Conservation (phyloP, 2,888 invertebrate species). For the Amorpha juglandis region DNA sequence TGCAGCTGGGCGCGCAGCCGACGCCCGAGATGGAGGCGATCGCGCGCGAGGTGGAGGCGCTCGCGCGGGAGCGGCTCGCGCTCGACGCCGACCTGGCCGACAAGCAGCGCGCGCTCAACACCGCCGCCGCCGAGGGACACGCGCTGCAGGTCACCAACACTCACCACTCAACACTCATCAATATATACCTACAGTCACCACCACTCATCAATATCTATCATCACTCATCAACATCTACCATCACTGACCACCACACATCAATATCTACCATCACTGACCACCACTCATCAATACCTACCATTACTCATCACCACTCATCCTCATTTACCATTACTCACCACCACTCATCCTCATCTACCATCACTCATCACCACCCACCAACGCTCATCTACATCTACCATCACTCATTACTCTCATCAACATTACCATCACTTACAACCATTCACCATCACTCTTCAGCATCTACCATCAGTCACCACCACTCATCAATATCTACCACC, state of each 20-base stretch:
- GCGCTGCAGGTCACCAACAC: conserved; percentile 72
- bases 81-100: conserved; percentile 95
- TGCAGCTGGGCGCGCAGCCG: conserved; percentile 80
- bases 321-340: background rate
- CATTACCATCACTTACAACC: background rate
- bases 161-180: background rate
- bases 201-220: background rate
- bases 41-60: conserved; percentile 95
- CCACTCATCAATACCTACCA: too few species aligned
- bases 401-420: too few species aligned
- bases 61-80: conserved; percentile 91
- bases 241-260: too few species aligned
- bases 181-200: background rate
- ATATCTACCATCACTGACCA: background rate
- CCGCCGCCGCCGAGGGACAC: conserved; percentile 95
- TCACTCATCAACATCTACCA: background rate
- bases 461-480: too few species aligned
- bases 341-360: background rate
- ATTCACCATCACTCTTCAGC: background rate
- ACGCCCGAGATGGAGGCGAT: conserved; percentile 95
- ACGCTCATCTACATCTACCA: too few species aligned
- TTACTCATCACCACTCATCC: background rate
- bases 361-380: background rate
- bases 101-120: conserved; percentile 95
- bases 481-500: too few species aligned